These are phyloP conservation scores for Dolichallabes microphthalmus DNA, from an alignment of 2,113 vertebrate species.

Conservation along the genomic window DNA sequence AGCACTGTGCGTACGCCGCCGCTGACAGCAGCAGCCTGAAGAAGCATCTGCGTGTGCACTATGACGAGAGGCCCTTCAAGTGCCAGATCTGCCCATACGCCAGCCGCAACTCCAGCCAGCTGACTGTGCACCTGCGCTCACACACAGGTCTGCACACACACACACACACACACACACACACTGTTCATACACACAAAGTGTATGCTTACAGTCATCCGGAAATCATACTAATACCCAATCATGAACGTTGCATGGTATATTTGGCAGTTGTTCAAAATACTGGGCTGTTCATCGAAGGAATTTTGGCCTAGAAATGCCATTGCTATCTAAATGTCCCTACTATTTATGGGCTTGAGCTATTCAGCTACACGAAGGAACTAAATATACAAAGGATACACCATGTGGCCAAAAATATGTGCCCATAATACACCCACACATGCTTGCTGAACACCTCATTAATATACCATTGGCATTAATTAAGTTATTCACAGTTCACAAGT, in stretches of 20 bases:
- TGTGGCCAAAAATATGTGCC: background rate
- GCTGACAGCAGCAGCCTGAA: conserved; percentile 97
- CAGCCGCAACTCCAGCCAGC: conserved; percentile 96
- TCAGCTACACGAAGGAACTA: background rate
- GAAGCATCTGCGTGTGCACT: conserved; percentile 94
- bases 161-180: background rate
- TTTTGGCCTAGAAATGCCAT: background rate
- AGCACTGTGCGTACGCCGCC: conserved; percentile 86
- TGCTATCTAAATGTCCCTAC: no score
- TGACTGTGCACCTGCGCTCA: conserved; percentile 92
- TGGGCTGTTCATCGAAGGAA: background rate
- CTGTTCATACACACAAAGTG: background rate
- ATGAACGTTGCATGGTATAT: background rate
- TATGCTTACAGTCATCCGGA: background rate
- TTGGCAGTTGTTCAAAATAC: background rate
- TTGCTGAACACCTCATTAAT: background rate
- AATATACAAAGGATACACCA: background rate
- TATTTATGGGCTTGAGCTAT: background rate
- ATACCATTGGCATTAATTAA: no score
- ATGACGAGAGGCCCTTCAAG: conserved; percentile 91
- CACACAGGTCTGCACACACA: conserved; percentile 73
- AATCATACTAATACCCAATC: background rate
- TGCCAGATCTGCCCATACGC: conserved; percentile 97
- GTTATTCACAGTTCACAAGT: no score
- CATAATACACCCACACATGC: background rate